phyloP scores from a whole-genome alignment of 2,113 vertebrate genomes.

The Mormyrus lacerda region DNA sequence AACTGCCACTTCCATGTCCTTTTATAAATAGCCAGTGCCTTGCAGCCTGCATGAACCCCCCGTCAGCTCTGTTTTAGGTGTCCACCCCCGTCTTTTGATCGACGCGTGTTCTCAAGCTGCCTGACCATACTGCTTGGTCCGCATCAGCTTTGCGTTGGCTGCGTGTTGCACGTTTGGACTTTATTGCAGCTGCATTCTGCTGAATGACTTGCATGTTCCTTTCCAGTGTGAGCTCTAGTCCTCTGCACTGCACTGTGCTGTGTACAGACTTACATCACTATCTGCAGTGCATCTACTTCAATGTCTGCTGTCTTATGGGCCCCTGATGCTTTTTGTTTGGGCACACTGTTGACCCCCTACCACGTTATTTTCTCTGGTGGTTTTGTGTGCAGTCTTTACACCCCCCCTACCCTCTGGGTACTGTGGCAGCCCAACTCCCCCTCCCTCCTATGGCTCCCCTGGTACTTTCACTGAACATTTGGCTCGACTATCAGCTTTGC shows the following conservation, averaged over 20 bases:
- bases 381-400: not conserved
- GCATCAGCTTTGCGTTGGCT: not conserved
- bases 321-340: not conserved
- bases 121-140: not conserved
- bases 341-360: not conserved
- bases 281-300: not conserved
- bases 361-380: not conserved
- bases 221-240: not conserved
- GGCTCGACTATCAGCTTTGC: not conserved
- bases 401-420: not conserved
- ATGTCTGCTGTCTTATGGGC: not conserved
- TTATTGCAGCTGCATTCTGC: not conserved
- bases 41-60: not conserved
- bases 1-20: not conserved
- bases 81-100: not conserved
- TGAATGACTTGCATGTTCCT: not conserved
- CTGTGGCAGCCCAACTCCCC: too few species aligned
- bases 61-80: not conserved
- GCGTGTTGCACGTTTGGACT: not conserved
- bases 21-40: slow-evolving; percentile 20
- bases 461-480: not conserved
- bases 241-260: not conserved
- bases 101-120: not conserved
- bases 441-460: not conserved
- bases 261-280: not conserved